A percentile compares a stretch with the other conserved stretches of the same genome.
Conservation (phyloP, 2,113 vertebrate species). For the Microcebus tavaratra region DNA sequence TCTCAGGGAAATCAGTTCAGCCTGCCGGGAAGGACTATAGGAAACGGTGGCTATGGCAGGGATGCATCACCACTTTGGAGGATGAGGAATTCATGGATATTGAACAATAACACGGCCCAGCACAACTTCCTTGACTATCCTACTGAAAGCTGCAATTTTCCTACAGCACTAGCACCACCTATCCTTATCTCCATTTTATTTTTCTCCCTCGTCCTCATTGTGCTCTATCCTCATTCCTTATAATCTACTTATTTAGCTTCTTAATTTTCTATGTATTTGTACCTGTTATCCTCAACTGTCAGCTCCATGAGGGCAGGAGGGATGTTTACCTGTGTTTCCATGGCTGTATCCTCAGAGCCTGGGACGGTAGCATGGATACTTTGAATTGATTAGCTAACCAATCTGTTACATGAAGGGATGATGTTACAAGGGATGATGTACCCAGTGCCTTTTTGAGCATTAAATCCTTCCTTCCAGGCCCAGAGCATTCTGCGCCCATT, state of each 20-base stretch:
- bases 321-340: not conserved
- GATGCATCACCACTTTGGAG: accelerated
- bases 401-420: not conserved
- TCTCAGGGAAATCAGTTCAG: not conserved
- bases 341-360: not conserved
- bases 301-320: not conserved
- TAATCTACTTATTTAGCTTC: not conserved
- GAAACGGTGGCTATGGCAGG: not conserved
- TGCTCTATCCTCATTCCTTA: not conserved
- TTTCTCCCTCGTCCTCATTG: not conserved
- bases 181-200: too few relatives aligned
- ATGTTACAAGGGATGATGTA: not conserved
- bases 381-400: not conserved
- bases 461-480: not conserved
- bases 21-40: not conserved
- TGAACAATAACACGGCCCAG: not conserved
- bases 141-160: not conserved
- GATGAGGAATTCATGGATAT: not conserved
- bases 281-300: not conserved
- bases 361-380: not conserved
- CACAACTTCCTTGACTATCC: too few relatives aligned
- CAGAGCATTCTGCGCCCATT: not conserved
- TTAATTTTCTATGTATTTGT: not conserved
- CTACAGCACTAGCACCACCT: not conserved
- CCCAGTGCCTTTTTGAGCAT: not conserved